phyloP scores from a whole-genome alignment of 2,113 vertebrate genomes.

The Neofelis nebulosa region DNA sequence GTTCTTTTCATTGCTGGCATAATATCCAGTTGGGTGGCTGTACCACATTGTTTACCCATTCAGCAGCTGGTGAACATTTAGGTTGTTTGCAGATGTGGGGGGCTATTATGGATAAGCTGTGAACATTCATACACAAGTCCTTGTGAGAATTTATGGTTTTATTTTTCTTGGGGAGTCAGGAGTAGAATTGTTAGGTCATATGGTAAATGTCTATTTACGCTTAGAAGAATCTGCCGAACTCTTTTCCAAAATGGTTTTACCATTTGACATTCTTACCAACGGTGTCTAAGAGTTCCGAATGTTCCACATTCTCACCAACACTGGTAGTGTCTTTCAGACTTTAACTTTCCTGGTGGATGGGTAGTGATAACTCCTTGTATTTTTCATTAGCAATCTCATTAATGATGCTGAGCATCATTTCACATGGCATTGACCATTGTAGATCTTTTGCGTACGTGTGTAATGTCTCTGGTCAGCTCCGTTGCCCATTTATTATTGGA shows the following conservation, averaged over 20 bases:
- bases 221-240: not conserved
- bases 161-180: not conserved
- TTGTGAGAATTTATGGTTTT: not conserved
- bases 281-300: not conserved
- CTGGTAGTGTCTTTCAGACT: not conserved
- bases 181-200: not conserved
- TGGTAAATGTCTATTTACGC: not conserved
- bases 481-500: not conserved
- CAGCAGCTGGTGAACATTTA: not conserved
- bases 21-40: not conserved
- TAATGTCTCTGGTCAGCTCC: not conserved
- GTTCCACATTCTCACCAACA: not conserved
- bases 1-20: not conserved
- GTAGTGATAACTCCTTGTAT: not conserved
- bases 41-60: not conserved
- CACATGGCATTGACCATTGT: not conserved
- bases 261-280: not conserved
- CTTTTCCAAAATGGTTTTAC: not conserved
- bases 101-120: not conserved
- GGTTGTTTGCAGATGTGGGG: not conserved
- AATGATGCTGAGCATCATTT: not conserved
- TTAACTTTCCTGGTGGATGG: not conserved
- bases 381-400: not conserved
- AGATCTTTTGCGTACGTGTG: not conserved
- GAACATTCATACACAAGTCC: not conserved